A percentile compares a stretch with the other conserved stretches of the same genome.
These are phyloP conservation scores for Pyralis farinalis DNA, from an alignment of 2,888 invertebrate species.

Conservation along the genomic window DNA sequence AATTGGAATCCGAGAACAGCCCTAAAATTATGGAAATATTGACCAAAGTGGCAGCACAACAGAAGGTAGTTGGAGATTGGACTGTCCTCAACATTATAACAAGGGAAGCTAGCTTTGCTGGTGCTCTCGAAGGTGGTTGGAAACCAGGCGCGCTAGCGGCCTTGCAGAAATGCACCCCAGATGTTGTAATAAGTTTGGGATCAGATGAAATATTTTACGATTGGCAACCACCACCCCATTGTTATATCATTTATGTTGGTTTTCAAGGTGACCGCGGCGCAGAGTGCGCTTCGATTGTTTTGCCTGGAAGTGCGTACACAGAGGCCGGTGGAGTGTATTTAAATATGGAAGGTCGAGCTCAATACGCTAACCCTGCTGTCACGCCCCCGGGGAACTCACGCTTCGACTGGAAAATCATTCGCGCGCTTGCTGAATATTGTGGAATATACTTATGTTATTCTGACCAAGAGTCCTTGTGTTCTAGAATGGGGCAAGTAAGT, in stretches of 20 bases:
- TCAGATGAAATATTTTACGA: conserved; percentile 93
- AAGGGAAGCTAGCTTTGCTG: conserved; percentile 94
- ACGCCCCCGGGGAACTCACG: conserved; percentile 96
- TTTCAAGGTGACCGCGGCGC: conserved; percentile 98
- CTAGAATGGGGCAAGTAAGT: conserved; percentile 55
- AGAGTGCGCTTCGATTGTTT: conserved; percentile 91
- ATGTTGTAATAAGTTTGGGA: conserved; percentile 93
- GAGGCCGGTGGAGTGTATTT: conserved; percentile 97
- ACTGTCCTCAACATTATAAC: conserved; percentile 93
- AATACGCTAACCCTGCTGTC: conserved; percentile 92
- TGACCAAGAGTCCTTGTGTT: conserved; percentile 39
- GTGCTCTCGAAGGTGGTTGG: conserved; percentile 97
- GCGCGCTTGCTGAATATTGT: conserved; percentile 59
- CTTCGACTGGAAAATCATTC: conserved; percentile 98
- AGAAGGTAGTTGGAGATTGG: conserved; percentile 31
- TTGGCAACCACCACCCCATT: conserved; percentile 87
- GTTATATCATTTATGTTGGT: conserved; percentile 92
- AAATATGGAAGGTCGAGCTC: conserved; percentile 97
- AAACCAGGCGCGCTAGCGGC: conserved; percentile 84
- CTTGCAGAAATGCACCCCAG: conserved; percentile 82
- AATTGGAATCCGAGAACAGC: conserved; percentile 32
- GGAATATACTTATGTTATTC: conserved; percentile 44
- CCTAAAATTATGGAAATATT: conserved; percentile 37
- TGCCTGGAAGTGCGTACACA: conserved; percentile 98
- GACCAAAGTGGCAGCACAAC: conserved; percentile 19